Conservation (phyloP, 2,113 vertebrate species). For the Rhadina sibilatrix region DNA sequence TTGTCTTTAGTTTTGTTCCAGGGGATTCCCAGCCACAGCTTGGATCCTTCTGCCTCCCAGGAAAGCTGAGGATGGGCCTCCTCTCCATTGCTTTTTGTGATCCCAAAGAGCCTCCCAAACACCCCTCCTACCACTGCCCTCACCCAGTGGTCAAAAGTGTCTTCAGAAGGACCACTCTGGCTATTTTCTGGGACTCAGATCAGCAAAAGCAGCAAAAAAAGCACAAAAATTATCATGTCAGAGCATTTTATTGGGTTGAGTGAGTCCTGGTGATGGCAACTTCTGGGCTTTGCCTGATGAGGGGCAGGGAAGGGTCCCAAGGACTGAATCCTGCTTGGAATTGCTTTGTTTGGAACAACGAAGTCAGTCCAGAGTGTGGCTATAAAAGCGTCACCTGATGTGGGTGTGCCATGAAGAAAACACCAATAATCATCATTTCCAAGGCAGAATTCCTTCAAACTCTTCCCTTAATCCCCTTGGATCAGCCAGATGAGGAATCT, state of each 20-base stretch:
- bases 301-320: neutral
- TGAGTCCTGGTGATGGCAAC: neutral
- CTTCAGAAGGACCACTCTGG: neutral
- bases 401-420: neutral
- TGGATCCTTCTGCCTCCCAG: neutral
- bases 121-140: neutral
- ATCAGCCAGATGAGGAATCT: neutral
- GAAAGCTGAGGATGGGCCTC: neutral
- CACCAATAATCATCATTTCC: neutral
- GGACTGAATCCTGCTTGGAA: neutral
- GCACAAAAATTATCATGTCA: neutral
- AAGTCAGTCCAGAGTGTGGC: neutral
- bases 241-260: neutral
- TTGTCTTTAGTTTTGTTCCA: neutral
- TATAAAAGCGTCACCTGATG: neutral
- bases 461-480: neutral
- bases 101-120: neutral
- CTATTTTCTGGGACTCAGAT: neutral
- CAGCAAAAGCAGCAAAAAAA: neutral
- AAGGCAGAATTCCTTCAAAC: neutral
- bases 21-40: neutral
- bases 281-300: neutral
- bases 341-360: neutral
- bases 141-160: neutral
- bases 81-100: neutral